Evolutionary conservation across 1,140 invertebrate genomes (phyloP).

Genomic region (Zaprionus nigranus): DNA sequence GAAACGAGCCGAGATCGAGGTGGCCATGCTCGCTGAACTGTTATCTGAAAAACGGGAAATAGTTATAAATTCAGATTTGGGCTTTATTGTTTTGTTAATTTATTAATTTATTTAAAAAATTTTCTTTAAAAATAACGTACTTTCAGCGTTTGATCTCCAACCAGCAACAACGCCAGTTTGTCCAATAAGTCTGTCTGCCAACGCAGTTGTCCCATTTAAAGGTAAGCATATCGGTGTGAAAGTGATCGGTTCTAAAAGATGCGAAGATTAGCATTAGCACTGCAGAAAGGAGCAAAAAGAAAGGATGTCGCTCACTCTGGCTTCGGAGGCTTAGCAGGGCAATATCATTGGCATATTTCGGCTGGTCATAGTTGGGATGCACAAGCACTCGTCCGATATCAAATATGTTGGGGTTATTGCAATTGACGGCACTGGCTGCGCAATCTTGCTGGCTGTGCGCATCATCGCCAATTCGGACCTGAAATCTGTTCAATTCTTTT

Average conservation of each 20-base stretch:
- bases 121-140: slow-evolving; percentile 41
- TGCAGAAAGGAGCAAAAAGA: background rate
- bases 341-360: slow-evolving; percentile 88
- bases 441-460: slow-evolving; percentile 85
- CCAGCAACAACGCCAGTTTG: slow-evolving; percentile 86
- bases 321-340: slow-evolving; percentile 86
- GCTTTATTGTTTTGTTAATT: slow-evolving; percentile 7
- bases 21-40: slow-evolving; percentile 6
- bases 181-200: slow-evolving; percentile 69
- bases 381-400: slow-evolving; percentile 83
- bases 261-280: background rate
- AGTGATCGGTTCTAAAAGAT: slow-evolving; percentile 16
- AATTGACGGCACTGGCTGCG: slow-evolving; percentile 85
- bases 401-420: slow-evolving; percentile 86
- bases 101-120: slow-evolving; percentile 2
- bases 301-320: slow-evolving; percentile 24
- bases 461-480: slow-evolving; percentile 87
- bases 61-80: background rate
- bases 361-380: slow-evolving; percentile 87
- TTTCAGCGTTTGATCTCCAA: slow-evolving; percentile 84
- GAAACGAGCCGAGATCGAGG: slow-evolving; percentile 44
- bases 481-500: slow-evolving; percentile 80
- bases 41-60: slow-evolving; percentile 16
- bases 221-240: slow-evolving; percentile 86
- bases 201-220: slow-evolving; percentile 61